These are phyloP conservation scores for Drosophila punjabiensis DNA, from an alignment of 1,140 invertebrate genomes.

Conservation along the genomic window DNA sequence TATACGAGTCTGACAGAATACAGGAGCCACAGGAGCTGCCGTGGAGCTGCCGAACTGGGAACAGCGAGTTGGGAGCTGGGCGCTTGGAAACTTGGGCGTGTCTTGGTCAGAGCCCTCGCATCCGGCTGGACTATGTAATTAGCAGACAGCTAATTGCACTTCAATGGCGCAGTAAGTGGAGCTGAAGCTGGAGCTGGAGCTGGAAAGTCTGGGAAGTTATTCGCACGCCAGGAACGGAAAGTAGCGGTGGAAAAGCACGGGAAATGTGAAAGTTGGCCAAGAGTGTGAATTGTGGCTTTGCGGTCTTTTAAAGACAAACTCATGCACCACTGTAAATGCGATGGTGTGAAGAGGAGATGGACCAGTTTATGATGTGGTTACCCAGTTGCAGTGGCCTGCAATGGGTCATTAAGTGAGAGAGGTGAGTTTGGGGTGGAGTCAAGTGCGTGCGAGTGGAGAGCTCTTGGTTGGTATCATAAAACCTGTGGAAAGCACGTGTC, in stretches of 20 bases:
- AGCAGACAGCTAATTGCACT: slow-evolving; percentile 78
- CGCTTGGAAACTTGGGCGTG: slow-evolving; percentile 13
- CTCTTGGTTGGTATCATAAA: neutral
- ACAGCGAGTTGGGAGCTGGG: neutral
- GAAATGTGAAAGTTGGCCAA: slow-evolving; percentile 60
- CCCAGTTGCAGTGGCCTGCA: slow-evolving; percentile 10
- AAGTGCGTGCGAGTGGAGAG: neutral
- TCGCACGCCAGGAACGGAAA: slow-evolving; percentile 57
- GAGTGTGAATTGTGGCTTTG: slow-evolving; percentile 57
- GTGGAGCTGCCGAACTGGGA: slow-evolving; percentile 1
- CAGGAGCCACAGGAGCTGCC: slow-evolving; percentile 20
- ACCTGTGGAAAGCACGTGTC: slow-evolving; percentile 21
- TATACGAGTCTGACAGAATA: slow-evolving; percentile 57
- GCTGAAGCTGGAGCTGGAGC: slow-evolving; percentile 7
- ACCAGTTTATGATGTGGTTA: slow-evolving; percentile 55
- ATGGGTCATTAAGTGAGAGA: slow-evolving; percentile 41
- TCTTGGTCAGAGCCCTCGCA: slow-evolving; percentile 32
- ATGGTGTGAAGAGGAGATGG: neutral
- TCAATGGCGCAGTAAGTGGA: slow-evolving; percentile 68
- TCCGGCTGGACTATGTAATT: slow-evolving; percentile 73
- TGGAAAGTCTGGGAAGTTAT: slow-evolving; percentile 51
- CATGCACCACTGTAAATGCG: slow-evolving; percentile 2
- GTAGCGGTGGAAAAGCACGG: slow-evolving; percentile 13
- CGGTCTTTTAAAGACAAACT: slow-evolving; percentile 49
- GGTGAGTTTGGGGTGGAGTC: neutral